Evolutionary conservation across 2,888 invertebrate genomes (phyloP).

Genomic region (Ommatoiulus sabulosus): DNA sequence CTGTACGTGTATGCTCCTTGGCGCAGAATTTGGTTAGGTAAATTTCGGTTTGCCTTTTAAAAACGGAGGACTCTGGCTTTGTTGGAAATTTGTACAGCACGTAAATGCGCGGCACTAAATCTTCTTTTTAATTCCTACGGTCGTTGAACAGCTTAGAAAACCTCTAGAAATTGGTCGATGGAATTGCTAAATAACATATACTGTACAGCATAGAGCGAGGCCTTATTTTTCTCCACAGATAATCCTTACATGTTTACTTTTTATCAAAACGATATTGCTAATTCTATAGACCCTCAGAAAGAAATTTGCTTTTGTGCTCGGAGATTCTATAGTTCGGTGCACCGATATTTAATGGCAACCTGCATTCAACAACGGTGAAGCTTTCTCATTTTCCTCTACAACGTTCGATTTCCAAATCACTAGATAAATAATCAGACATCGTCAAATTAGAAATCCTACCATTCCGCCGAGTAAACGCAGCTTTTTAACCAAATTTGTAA

Average conservation of each 20-base stretch:
- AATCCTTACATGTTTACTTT: not conserved
- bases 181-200: not conserved
- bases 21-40: not conserved
- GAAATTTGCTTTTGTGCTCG: not conserved
- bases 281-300: not conserved
- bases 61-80: not conserved
- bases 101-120: not conserved
- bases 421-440: not conserved
- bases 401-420: not conserved
- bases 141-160: slow-evolving; percentile 1
- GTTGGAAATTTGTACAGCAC: not conserved
- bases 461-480: too few relatives aligned
- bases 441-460: not conserved
- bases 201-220: not conserved
- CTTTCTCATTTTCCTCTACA: not conserved
- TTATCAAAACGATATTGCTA: not conserved
- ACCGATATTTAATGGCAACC: not conserved
- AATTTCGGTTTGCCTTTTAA: not conserved
- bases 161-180: not conserved
- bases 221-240: not conserved
- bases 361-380: not conserved
- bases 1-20: too few relatives aligned
- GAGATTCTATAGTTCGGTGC: not conserved
- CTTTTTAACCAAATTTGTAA: too few relatives aligned
- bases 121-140: not conserved